phyloP scores from a whole-genome alignment of 1,140 invertebrate genomes.

The Saxidomus purpurata region DNA sequence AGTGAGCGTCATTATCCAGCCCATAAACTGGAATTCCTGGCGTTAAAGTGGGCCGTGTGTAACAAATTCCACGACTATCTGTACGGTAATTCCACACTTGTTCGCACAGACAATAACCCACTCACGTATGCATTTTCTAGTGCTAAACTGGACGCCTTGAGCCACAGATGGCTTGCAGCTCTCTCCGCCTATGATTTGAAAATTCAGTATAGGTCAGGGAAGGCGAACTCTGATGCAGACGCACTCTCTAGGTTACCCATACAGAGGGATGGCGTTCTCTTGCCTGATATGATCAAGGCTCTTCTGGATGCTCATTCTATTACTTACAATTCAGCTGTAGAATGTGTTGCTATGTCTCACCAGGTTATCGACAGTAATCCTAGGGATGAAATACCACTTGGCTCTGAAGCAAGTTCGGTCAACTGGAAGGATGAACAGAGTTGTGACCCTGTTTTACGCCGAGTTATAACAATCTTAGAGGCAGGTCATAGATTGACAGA shows the following conservation, averaged over 20 bases:
- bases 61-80: constrained; percentile 66
- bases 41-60: constrained; percentile 46
- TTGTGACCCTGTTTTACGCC: neutral
- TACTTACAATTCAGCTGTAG: no score
- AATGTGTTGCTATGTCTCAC: no score
- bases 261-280: no score
- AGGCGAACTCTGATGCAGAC: no score
- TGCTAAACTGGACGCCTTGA: constrained; percentile 42
- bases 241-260: no score
- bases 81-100: constrained; percentile 52
- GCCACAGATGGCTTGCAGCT: constrained; percentile 54
- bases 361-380: neutral
- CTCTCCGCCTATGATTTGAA: constrained; percentile 23
- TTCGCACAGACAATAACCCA: constrained; percentile 65
- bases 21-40: constrained; percentile 64
- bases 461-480: neutral
- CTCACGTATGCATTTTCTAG: constrained; percentile 38
- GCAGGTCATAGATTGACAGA: neutral
- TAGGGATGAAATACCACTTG: neutral
- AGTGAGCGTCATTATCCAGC: constrained; percentile 62
- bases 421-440: constrained; percentile 32
- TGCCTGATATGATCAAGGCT: no score
- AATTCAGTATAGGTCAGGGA: no score
- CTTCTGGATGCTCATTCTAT: no score
- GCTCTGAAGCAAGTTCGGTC: neutral